Base-by-base conservation (phyloP, 1,140 invertebrate genomes). In the Trachelipus rathkii region DNA sequence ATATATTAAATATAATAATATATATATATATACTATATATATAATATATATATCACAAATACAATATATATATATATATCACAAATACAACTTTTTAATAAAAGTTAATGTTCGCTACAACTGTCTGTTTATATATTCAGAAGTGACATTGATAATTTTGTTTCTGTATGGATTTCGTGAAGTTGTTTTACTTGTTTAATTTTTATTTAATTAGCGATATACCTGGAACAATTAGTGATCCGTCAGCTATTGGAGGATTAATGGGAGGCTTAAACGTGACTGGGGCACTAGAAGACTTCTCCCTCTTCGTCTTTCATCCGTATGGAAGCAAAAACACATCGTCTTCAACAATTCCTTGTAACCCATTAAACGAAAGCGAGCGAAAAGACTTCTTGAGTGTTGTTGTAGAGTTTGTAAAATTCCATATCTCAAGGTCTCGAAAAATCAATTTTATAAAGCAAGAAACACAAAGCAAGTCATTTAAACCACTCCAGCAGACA, bases 401-500 rank as follows among this genome's bases (percentile, higher is more conserved):
- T 13, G 97, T 97, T 85, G 95, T 98, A 0, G 95, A 98, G 85
- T 98, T 97, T 85, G 94, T 98, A 5, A 97, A 97, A 85, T 94
- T 98, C 82, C 94, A 97, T 85, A 89, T 98, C 13, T 95, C 94
- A 0, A 86, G 96, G 78, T 94, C 92, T 71, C 87, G 94, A 60
- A 96, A 94, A 85, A 85, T 94, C 1, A 94, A 93, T 84, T 91
- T 92, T 73, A 78, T 44, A 13, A 60, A 60, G 19, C 50, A 60
- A 8, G 50, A 60, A 15, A 19, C 50, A 2, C 50, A 13, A 60
- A 13, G 3, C 50, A 60, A 60, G 50, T 15, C 19, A 60, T 60
- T 60, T 19, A 60, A 60, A 19, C 8, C 50, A 2, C 11, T 4
- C 8, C 50, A 60, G 8, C 11, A 60, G 11, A 15, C 50, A 8